A percentile compares a stretch with the other conserved stretches of the same genome.
phyloP scores from a whole-genome alignment of 2,888 invertebrate genomes.

The Coremacera marginata region DNA sequence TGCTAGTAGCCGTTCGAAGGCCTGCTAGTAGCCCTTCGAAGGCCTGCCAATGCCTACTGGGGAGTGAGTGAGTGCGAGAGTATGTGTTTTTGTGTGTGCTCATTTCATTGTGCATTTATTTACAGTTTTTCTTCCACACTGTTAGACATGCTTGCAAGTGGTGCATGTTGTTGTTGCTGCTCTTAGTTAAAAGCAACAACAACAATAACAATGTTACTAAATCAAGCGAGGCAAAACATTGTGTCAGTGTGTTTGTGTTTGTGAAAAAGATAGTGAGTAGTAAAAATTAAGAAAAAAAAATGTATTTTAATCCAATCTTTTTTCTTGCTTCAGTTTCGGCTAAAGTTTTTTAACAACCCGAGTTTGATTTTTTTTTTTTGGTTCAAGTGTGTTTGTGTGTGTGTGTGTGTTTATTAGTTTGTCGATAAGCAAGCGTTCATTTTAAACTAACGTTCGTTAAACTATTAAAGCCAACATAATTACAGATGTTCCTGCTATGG shows the following conservation, averaged over 20 bases:
- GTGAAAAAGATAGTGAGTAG: neutral
- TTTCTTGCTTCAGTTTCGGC: neutral
- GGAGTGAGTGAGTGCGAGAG: slow-evolving; percentile 28
- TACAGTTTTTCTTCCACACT: slow-evolving; percentile 50
- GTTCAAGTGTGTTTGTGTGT: neutral
- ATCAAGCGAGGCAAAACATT: neutral
- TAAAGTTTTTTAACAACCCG: neutral
- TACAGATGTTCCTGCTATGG: slow-evolving; percentile 26
- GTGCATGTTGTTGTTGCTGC: slow-evolving; percentile 49
- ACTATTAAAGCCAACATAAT: slow-evolving; percentile 53
- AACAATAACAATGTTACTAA: slow-evolving; percentile 11
- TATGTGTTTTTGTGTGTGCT: slow-evolving; percentile 28
- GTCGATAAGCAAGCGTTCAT: neutral
- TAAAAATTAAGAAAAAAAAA: neutral
- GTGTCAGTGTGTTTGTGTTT: neutral
- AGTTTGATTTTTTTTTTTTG: neutral
- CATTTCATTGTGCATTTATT: slow-evolving; percentile 56
- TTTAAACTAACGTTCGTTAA: slow-evolving; percentile 42
- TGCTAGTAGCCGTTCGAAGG: too few species aligned
- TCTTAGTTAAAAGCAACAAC: slow-evolving; percentile 18
- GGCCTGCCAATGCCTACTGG: too few species aligned
- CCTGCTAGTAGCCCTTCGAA: too few species aligned
- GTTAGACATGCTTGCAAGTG: slow-evolving; percentile 43
- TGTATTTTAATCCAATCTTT: neutral
- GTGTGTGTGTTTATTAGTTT: neutral